Conservation (phyloP, 2,888 invertebrate species). For the Ryuthela nishihirai region DNA sequence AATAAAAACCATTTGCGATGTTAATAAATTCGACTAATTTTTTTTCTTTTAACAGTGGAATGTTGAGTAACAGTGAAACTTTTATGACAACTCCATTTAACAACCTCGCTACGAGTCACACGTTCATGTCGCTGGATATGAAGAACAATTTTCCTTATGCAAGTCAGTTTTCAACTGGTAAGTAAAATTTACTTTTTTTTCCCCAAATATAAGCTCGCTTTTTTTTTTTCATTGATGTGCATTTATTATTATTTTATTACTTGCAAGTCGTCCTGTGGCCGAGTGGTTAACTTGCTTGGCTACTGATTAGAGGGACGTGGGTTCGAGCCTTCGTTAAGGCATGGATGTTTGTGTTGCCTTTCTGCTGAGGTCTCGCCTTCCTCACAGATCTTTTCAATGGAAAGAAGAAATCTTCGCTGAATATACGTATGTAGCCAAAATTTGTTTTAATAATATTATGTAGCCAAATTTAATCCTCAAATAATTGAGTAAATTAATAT, state of each 20-base stretch:
- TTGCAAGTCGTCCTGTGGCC: no score
- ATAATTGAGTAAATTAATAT: no score
- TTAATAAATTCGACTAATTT: background rate
- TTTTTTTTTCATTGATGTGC: background rate
- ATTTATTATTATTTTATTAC: background rate
- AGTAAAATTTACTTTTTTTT: background rate
- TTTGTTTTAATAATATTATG: no score
- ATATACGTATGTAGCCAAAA: no score
- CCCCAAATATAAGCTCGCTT: background rate
- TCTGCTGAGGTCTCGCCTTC: no score
- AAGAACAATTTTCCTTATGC: slow-evolving; percentile 22
- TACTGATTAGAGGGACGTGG: no score
- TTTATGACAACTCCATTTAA: slow-evolving; percentile 15
- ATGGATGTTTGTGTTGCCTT: no score
- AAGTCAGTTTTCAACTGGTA: slow-evolving; percentile 30
- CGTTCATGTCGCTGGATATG: slow-evolving; percentile 24
- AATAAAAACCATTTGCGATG: background rate
- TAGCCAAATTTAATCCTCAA: no score
- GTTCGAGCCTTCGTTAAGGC: no score
- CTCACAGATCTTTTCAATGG: no score
- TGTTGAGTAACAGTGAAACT: slow-evolving; percentile 21
- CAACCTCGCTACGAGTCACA: slow-evolving; percentile 8
- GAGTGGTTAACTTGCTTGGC: no score
- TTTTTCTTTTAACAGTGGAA: slow-evolving; percentile 5
- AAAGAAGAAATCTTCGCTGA: no score